phyloP scores from a whole-genome alignment of 2,113 vertebrate genomes.

The Ochotona princeps region DNA sequence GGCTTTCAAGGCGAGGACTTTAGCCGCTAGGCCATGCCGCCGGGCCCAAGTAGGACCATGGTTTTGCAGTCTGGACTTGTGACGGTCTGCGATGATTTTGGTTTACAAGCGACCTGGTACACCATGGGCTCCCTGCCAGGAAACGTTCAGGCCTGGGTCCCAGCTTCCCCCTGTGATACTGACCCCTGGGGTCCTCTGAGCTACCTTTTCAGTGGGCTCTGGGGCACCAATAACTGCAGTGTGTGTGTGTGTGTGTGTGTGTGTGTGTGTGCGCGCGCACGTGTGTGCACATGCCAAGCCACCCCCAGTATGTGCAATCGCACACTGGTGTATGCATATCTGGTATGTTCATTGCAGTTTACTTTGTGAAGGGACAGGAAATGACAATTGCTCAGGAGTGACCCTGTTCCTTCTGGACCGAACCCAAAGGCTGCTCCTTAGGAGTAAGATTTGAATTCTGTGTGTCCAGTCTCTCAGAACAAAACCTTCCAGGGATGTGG shows the following conservation, averaged over 20 bases:
- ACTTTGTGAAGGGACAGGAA: background rate
- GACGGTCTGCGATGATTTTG: background rate
- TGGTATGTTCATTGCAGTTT: background rate
- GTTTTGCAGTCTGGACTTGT: background rate
- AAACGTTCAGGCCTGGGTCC: background rate
- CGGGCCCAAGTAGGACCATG: background rate
- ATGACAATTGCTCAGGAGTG: background rate
- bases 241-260: background rate
- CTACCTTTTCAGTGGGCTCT: background rate
- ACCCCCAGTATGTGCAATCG: background rate
- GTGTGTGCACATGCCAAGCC: no score
- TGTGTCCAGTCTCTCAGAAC: background rate
- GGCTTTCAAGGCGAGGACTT: no score
- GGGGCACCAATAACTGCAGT: background rate
- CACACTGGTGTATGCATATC: background rate
- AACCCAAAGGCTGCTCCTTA: background rate
- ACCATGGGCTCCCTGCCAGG: background rate
- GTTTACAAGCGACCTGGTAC: background rate
- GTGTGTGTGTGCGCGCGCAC: background rate
- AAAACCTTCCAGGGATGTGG: background rate
- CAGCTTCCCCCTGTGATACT: accelerated
- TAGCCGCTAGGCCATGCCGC: no score
- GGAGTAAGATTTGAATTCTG: background rate
- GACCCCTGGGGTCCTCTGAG: background rate
- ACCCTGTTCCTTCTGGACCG: background rate